Percentiles rank a stretch among this genome's conserved stretches.
phyloP scores from a whole-genome alignment of 2,797 vertebrate species.

The Varecia variegata region DNA sequence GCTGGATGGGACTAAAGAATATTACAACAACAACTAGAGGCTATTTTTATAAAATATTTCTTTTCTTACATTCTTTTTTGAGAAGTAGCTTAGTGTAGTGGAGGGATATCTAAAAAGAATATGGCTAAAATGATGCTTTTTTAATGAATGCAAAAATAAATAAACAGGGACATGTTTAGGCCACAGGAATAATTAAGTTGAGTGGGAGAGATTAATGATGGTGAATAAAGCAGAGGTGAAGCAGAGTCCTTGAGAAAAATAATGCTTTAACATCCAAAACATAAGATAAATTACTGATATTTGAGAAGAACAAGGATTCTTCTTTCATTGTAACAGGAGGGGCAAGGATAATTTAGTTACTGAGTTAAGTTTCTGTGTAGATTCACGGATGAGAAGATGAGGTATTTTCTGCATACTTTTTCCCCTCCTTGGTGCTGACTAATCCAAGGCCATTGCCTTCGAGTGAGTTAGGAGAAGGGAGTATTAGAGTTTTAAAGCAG shows the following conservation, averaged over 20 bases:
- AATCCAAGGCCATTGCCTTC: background rate
- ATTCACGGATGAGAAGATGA: background rate
- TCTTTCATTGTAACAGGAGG: background rate
- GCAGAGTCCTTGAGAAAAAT: background rate
- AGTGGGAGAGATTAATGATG: too few species aligned
- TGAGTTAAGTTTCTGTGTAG: background rate
- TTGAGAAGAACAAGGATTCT: background rate
- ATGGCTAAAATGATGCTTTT: background rate
- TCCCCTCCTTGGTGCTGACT: background rate
- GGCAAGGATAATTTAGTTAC: background rate
- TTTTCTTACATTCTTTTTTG: background rate
- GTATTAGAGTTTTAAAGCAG: background rate
- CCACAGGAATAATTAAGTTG: background rate
- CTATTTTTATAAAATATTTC: background rate
- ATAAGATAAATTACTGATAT: background rate
- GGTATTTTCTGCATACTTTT: background rate
- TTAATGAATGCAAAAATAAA: background rate
- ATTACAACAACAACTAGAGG: background rate
- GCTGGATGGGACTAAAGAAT: background rate
- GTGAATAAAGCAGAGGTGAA: background rate
- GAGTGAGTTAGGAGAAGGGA: background rate
- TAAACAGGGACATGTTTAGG: background rate
- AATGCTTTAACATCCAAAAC: background rate
- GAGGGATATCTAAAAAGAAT: background rate
- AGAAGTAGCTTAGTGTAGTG: background rate